Percentiles rank a stretch among this genome's conserved stretches.
Evolutionary conservation across 2,888 invertebrate species (phyloP).

Genomic region (Pristionchus arcanus): DNA sequence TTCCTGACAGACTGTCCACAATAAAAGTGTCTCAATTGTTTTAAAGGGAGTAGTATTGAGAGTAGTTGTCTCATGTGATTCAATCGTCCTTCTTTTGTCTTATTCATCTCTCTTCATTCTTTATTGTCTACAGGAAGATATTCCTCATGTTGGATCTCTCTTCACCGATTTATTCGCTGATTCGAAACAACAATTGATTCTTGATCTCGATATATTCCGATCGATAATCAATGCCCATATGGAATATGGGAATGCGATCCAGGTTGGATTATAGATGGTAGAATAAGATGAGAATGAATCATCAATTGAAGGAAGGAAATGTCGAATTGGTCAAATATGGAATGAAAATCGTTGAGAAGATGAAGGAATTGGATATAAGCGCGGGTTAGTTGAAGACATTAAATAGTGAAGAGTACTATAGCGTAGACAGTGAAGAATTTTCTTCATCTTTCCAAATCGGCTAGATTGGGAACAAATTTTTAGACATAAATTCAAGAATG

Average conservation of each 20-base stretch:
- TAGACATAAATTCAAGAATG: background rate
- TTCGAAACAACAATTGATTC: conserved; percentile 72
- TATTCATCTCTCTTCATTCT: background rate
- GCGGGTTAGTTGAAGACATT: conserved; percentile 59
- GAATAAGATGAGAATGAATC: conserved; percentile 9
- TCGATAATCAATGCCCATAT: conserved; percentile 39
- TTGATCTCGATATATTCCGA: conserved; percentile 75
- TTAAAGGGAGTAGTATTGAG: background rate
- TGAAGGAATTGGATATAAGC: conserved; percentile 66
- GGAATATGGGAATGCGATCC: conserved; percentile 62
- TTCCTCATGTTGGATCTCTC: conserved; percentile 63
- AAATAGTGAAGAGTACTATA: background rate
- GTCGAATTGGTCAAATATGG: conserved; percentile 72
- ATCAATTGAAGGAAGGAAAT: conserved; percentile 68
- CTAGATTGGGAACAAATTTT: background rate
- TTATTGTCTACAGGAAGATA: conserved; percentile 45
- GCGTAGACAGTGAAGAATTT: background rate
- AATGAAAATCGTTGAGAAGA: conserved; percentile 63
- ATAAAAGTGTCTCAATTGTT: background rate
- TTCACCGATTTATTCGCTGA: conserved; percentile 74
- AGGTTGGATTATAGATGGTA: conserved; percentile 7
- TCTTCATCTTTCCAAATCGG: background rate
- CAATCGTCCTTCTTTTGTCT: conserved; percentile 1
- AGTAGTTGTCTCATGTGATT: conserved; percentile 32
- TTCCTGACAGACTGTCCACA: background rate